Percentiles rank a stretch among this genome's conserved stretches.
Evolutionary conservation across 2,888 invertebrate species (phyloP).

Genomic region (Sphaeridia pumilis): DNA sequence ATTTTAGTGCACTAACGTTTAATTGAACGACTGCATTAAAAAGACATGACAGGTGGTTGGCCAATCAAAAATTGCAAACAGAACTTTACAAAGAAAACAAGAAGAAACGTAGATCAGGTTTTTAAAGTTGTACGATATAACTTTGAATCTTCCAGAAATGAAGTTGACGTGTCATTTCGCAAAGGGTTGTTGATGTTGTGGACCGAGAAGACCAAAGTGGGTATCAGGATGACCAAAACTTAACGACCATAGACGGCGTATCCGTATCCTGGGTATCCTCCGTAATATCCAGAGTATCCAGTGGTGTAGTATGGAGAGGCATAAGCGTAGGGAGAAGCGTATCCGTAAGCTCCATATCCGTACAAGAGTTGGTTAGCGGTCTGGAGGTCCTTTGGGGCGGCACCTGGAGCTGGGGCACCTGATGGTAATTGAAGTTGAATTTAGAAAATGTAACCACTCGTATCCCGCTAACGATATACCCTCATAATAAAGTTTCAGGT

Average conservation of each 20-base stretch:
- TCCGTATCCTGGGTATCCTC: slow-evolving; percentile 3
- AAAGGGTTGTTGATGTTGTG: background rate
- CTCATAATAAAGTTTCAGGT: too few relatives aligned
- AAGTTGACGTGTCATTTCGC: background rate
- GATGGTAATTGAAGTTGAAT: too few relatives aligned
- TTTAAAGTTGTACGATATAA: too few relatives aligned
- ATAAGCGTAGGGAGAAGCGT: background rate
- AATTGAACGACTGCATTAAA: background rate
- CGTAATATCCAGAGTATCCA: slow-evolving; percentile 4
- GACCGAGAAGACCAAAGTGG: background rate
- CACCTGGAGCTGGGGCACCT: slow-evolving; percentile 5
- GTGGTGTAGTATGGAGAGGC: background rate
- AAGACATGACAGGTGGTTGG: background rate
- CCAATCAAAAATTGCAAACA: background rate
- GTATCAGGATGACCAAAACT: background rate
- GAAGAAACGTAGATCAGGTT: background rate
- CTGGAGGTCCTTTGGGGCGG: slow-evolving; percentile 14
- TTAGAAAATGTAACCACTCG: too few relatives aligned
- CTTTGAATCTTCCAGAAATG: background rate
- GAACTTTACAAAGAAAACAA: background rate
- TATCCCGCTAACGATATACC: too few relatives aligned
- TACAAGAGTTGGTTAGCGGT: slow-evolving; percentile 17
- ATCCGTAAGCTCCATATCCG: slow-evolving; percentile 9
- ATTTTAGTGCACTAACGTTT: slow-evolving; percentile 3
- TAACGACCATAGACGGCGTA: slow-evolving; percentile 10